Evolutionary conservation across 2,113 vertebrate species (phyloP).

Genomic region (Aepyceros melampus): DNA sequence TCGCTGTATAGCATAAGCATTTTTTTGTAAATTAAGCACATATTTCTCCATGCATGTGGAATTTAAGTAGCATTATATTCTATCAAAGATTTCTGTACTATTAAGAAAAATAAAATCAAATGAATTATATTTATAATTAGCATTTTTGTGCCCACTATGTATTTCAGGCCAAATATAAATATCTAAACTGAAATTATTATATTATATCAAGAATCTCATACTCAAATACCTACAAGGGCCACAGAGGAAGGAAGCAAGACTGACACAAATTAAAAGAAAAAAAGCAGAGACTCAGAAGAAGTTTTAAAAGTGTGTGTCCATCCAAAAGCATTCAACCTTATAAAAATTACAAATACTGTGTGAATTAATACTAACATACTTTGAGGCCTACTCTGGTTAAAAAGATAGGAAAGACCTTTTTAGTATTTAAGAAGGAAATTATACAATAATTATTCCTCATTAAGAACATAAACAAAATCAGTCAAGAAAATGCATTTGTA

Average conservation of each 20-base stretch:
- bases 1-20: background rate
- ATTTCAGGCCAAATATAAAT: background rate
- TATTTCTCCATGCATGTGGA: background rate
- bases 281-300: rapidly evolving
- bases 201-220: background rate
- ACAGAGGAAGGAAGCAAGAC: background rate
- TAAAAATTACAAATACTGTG: background rate
- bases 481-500: background rate
- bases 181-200: background rate
- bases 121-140: background rate
- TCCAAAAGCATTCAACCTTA: background rate
- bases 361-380: background rate
- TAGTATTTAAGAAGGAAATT: background rate
- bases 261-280: background rate
- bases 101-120: background rate
- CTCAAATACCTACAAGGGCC: background rate
- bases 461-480: background rate
- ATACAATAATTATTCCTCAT: background rate
- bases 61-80: background rate
- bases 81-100: background rate
- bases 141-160: background rate
- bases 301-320: background rate
- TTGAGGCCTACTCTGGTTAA: background rate
- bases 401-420: background rate
- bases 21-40: background rate